phyloP scores from a whole-genome alignment of 2,888 invertebrate species.

The Argyresthia albistria region DNA sequence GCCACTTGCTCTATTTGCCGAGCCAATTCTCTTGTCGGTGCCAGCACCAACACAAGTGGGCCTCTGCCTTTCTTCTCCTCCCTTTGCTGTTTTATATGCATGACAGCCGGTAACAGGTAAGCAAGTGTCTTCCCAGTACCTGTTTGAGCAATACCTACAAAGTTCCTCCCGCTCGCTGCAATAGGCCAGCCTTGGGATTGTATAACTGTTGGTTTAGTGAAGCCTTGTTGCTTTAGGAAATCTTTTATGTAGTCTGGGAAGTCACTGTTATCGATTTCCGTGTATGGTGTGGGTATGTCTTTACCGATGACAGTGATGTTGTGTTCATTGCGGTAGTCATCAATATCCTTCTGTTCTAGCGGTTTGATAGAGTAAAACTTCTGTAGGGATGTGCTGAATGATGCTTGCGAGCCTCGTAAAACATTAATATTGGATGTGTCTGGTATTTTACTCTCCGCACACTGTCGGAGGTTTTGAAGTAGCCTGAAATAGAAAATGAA shows the following conservation, averaged over 20 bases:
- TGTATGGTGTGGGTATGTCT: conserved; percentile 81
- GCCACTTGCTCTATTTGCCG: conserved; percentile 87
- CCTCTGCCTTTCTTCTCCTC: conserved; percentile 83
- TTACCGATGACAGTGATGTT: conserved; percentile 82
- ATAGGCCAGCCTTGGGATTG: conserved; percentile 91
- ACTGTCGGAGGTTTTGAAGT: background rate
- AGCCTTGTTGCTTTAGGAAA: conserved; percentile 75
- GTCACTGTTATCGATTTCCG: conserved; percentile 80
- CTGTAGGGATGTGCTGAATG: background rate
- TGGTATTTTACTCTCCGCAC: background rate
- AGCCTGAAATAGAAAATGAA: background rate
- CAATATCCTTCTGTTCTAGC: conserved; percentile 60
- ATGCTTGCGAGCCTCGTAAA: background rate
- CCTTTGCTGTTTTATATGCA: conserved; percentile 76
- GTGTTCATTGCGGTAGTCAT: conserved; percentile 75
- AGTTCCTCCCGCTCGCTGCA: conserved; percentile 82
- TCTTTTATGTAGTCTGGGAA: conserved; percentile 82
- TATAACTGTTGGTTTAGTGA: conserved; percentile 83
- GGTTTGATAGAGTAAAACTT: conserved; percentile 39
- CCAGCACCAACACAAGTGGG: conserved; percentile 85
- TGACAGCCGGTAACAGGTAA: conserved; percentile 85
- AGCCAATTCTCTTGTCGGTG: conserved; percentile 84
- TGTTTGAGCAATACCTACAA: conserved; percentile 90
- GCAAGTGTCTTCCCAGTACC: conserved; percentile 85
- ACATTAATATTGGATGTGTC: background rate